Base-by-base conservation (phyloP, 2,113 vertebrate species). In the Nothobranchius furzeri region DNA sequence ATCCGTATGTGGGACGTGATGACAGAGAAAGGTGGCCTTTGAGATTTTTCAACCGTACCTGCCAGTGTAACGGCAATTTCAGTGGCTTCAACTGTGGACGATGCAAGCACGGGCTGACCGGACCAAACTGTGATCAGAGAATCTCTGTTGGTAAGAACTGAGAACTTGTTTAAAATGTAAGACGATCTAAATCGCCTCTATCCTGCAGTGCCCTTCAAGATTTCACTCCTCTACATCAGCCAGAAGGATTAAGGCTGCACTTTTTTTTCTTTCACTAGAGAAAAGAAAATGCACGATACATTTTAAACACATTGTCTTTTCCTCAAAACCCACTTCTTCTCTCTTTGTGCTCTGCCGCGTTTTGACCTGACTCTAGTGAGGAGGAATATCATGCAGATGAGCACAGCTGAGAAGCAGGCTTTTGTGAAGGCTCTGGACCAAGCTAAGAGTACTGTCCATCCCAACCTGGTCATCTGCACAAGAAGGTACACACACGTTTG, bases 1-100 rank as follows among this genome's bases (percentile, higher is more conserved):
- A 98, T 66, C 94, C 93, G 0, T 96, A 98, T 0, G 93, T 95
- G 0, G 96, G 96, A 3, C 85, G 80, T 4, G 98, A 99, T 25
- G 98, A 99, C 81, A 93, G 96, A 0, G 97, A 98, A 72, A 91
- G 85, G 7, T 99, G 98, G 98, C 98, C 96, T 2, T 77, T 94
- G 10, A 89, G 92, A 14, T 99, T 96, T 85, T 99, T 99, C 88
- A 96, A 96, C 68, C 94, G 95, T 70, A 94, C 94, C 0, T 99
- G 97, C 66, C 92, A 62, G 2, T 99, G 96, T 86, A 95, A 89
- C 0, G 93, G 91, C 4, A 97, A 97, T 63, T 98, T 96, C 89
- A 93, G 90, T 0, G 96, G 96, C 25, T 91, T 92, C 73, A 91
- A 95, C 91, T 99, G 98, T 59, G 95, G 96, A 1, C 78, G 82